Evolutionary conservation across 2,888 invertebrate genomes (phyloP), one percentile per base, ranked within the genome.

Genomic region (Cepaea hortensis): DNA sequence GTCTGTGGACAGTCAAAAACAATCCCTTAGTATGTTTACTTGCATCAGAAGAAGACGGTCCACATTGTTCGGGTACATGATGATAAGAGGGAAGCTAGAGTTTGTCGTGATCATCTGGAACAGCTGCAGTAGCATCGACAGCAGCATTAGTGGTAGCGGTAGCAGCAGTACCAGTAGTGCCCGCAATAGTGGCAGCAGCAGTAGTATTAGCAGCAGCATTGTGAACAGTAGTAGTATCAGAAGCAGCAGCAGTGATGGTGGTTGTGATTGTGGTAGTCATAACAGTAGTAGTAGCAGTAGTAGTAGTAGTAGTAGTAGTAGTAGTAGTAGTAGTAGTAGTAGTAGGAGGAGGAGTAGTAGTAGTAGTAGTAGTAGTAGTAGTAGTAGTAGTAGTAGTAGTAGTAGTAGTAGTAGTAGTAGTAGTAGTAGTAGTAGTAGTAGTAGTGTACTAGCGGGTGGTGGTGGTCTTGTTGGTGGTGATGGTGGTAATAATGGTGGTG

Each of bases 1-100:
- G 98, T 98, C 96, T 96, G 95, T 55, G 91, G 92, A 70, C 48
- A 76, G 50, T 35, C 35, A 35, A 35, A 35, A 35, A 35, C 35
- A 35, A 35, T 35, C 35, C 35, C 35, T 35, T 35, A 35, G 35
- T 35, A 35, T 35, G 35, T 35, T 35, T 35, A 35, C 35, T 35
- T 35, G 35, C 35, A 35, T 35, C 35, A 35, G 35, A 35, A 35
- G 35, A 35, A 35, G 35, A 35, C 35, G 35, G 35, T 35, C 35
- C 35, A 35, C 35, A 35, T 35, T 35, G 35, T 35, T 35, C 35
- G 35, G 35, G 35, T 35, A 35, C 35, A 35, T 35, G 35, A 35
- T 35, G 35, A 35, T 0, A 35, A 35, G 35, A 35, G 35, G 35
- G 35, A 35, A 35, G 35, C 35, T 35, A 35, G 35, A 35, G 35